Percentiles rank a stretch among this genome's conserved stretches.
Conservation (phyloP, 2,797 vertebrate genomes). For the Ceyx erithaca region DNA sequence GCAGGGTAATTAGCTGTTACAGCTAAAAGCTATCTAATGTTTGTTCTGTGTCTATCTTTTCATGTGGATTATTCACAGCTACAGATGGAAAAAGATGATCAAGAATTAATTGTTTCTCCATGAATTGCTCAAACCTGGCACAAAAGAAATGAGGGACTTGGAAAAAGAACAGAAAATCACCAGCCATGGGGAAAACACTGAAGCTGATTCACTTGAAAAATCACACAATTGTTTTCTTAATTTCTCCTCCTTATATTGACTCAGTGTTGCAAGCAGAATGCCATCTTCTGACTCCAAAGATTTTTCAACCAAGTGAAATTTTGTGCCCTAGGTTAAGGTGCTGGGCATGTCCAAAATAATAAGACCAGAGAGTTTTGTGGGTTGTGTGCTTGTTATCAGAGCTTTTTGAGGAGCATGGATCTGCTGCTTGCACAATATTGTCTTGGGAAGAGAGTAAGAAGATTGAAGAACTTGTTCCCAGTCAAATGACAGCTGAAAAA, state of each 20-base stretch:
- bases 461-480: too few relatives aligned
- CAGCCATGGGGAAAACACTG: not conserved
- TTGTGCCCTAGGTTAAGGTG: too few relatives aligned
- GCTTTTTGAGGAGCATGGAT: too few relatives aligned
- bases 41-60: not conserved
- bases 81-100: not conserved
- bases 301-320: too few relatives aligned
- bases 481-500: too few relatives aligned
- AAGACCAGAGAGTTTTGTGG: too few relatives aligned
- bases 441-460: too few relatives aligned
- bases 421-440: too few relatives aligned
- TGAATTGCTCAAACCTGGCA: not conserved
- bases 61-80: not conserved
- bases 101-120: not conserved
- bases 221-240: not conserved
- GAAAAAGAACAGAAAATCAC: not conserved
- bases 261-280: not conserved
- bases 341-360: too few relatives aligned
- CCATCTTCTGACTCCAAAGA: too few relatives aligned
- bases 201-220: not conserved
- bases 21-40: not conserved
- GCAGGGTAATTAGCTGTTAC: not conserved
- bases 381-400: too few relatives aligned
- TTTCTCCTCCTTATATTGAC: not conserved
- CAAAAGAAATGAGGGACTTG: not conserved